A percentile compares a stretch with the other conserved stretches of the same genome.
These are phyloP conservation scores for Coregonus sp. DNA, from an alignment of 2,797 vertebrate genomes.

Conservation along the genomic window DNA sequence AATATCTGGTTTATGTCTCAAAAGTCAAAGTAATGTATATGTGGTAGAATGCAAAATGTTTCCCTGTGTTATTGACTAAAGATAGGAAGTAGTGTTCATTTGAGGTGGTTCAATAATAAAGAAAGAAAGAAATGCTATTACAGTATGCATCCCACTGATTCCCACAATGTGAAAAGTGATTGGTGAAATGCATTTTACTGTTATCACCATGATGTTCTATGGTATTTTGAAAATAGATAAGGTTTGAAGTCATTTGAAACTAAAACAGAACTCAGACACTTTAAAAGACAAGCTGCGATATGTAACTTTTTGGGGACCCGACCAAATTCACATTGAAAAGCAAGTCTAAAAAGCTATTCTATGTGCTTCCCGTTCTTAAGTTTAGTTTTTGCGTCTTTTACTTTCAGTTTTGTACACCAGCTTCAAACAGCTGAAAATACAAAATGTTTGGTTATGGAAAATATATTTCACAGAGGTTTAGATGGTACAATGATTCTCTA, in stretches of 20 bases:
- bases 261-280: neutral
- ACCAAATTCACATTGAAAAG: too few species aligned
- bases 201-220: neutral
- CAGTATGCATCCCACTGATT: neutral
- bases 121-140: neutral
- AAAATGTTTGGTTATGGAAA: too few species aligned
- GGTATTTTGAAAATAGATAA: neutral
- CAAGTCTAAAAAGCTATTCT: too few species aligned
- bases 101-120: too few species aligned
- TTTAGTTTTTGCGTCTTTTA: too few species aligned
- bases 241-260: neutral
- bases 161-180: neutral
- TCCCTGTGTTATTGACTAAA: constrained; percentile 1
- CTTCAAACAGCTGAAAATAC: too few species aligned
- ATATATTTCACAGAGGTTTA: too few species aligned
- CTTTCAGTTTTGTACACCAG: too few species aligned
- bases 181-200: neutral
- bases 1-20: constrained; percentile 32
- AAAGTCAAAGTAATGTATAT: constrained; percentile 27
- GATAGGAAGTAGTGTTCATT: too few species aligned
- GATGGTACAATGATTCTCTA: too few species aligned
- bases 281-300: neutral
- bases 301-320: too few species aligned
- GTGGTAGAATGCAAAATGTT: constrained; percentile 26
- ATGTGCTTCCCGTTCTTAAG: too few species aligned